These are phyloP conservation scores for Limnephilus rhombicus DNA, from an alignment of 2,888 invertebrate species.

Conservation along the genomic window DNA sequence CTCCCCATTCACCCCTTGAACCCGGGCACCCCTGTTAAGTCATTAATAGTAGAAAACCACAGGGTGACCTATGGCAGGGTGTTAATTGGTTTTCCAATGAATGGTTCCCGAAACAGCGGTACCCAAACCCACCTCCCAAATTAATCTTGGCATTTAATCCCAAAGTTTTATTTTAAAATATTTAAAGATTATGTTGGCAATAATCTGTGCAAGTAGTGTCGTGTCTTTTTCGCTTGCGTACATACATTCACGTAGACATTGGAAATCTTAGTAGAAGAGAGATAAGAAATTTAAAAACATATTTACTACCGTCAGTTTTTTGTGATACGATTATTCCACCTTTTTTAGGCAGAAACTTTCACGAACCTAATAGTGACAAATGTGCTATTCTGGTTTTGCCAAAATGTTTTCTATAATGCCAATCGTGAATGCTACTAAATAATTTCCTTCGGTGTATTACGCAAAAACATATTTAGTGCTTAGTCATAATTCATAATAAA, in stretches of 20 bases:
- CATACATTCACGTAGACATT: too few species aligned
- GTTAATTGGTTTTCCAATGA: too few species aligned
- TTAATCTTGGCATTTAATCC: neutral
- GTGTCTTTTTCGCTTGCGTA: too few species aligned
- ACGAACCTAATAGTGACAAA: neutral
- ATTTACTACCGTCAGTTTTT: neutral
- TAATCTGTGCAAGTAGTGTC: too few species aligned
- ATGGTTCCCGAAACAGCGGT: too few species aligned
- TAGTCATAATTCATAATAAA: neutral
- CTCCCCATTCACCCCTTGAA: too few species aligned
- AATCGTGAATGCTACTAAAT: neutral
- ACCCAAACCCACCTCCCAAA: too few species aligned
- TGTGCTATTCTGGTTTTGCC: neutral
- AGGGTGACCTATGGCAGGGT: too few species aligned
- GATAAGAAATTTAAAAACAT: too few species aligned
- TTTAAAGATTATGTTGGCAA: neutral
- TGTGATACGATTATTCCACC: neutral
- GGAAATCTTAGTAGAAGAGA: too few species aligned
- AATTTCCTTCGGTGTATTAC: neutral
- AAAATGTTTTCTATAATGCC: neutral
- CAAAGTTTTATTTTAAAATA: neutral
- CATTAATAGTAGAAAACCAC: too few species aligned
- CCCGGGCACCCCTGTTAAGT: too few species aligned
- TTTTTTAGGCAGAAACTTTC: neutral
- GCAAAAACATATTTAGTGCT: neutral